These are phyloP conservation scores for Calephelis virginiensis DNA, from an alignment of 1,140 invertebrate genomes.

Conservation along the genomic window DNA sequence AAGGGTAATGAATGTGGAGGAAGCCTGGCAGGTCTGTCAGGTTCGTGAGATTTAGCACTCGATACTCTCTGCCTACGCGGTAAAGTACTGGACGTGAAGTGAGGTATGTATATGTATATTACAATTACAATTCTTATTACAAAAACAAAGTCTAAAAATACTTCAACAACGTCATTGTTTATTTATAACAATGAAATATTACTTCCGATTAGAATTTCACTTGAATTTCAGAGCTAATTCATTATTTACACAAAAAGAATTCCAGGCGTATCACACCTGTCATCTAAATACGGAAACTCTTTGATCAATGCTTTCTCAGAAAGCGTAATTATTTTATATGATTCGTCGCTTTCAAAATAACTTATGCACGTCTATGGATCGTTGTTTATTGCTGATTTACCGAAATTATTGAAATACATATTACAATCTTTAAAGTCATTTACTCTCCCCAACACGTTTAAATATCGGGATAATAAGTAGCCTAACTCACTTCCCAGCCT, in stretches of 20 bases:
- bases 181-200: background rate
- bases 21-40: too few species aligned
- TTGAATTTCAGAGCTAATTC: constrained; percentile 4
- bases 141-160: background rate
- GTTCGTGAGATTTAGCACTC: too few species aligned
- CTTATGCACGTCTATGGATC: constrained; percentile 19
- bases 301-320: constrained; percentile 47
- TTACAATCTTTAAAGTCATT: too few species aligned
- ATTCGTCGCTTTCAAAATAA: constrained; percentile 36
- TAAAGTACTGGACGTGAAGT: too few species aligned
- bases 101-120: too few species aligned
- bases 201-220: background rate
- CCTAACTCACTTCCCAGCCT: too few species aligned
- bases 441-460: too few species aligned
- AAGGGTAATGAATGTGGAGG: too few species aligned
- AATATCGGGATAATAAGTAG: too few species aligned
- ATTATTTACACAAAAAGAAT: constrained; percentile 28
- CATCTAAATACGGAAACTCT: constrained; percentile 45
- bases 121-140: too few species aligned
- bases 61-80: too few species aligned
- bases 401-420: too few species aligned
- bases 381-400: constrained; percentile 6
- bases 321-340: constrained; percentile 38
- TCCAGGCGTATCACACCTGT: constrained; percentile 34
- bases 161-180: background rate